Base-by-base conservation (phyloP, 2,797 vertebrate genomes). In the Enteromius mattozi region DNA sequence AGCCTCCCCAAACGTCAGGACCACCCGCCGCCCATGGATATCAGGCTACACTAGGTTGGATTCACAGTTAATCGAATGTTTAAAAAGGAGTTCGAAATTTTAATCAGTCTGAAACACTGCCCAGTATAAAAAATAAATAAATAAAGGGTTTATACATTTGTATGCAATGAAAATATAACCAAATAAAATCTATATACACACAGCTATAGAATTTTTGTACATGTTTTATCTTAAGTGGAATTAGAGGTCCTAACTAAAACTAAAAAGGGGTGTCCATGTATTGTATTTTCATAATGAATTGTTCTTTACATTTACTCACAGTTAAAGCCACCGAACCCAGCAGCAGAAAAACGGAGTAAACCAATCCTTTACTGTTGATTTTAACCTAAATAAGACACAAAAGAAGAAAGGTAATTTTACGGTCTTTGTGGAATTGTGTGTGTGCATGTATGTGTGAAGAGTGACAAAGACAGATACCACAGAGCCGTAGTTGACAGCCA, bases 301-400 rank as follows among this genome's bases (percentile, higher is more conserved):
- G 40, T 40, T 61, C 19, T 35, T 54, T 19, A 49, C 42, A 24
- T 69, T 54, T 51, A 86, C 96, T 96, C 92, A 97, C 96, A 0
- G 96, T 96, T 87, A 97, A 95, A 49, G 93, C 94, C 6, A 97
- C 96, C 0, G 96, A 97, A 85, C 95, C 96, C 85, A 97, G 90
- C 49, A 97, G 81, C 88, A 97, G 91, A 24, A 91, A 94, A 87
- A 97, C 96, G 1, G 96, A 97, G 84, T 97, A 97, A 81, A 97
- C 92, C 87, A 97, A 86, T 42, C 96, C 96, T 89, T 92, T 95
- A 88, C 96, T 97, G 91, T 96, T 97, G 91, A 97, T 97, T 86
- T 89, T 92, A 87, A 97, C 94, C 96, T 97, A 88, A 42, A 45
- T 1, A 40, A 76, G 27, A 78, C 24, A 86, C 61, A 90, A 85